Conservation (phyloP, 2,113 vertebrate species). For the Cygnus atratus region DNA sequence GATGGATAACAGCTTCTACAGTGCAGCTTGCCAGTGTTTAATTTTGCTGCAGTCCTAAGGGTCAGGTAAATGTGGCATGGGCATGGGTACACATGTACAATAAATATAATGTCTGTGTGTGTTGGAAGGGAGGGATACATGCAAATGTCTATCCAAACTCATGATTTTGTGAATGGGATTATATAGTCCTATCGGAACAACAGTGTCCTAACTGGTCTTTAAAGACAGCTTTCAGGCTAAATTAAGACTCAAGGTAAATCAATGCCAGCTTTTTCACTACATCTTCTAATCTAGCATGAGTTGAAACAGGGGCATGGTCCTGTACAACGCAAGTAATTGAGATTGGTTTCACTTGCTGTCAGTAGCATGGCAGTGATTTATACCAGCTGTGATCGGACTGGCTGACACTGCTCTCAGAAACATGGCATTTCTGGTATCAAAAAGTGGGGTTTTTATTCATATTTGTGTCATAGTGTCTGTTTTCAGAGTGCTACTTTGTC, state of each 20-base stretch:
- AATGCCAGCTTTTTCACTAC: background rate
- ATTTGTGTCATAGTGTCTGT: background rate
- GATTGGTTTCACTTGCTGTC: background rate
- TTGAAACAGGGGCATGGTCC: background rate
- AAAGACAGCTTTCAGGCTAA: background rate
- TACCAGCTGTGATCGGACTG: background rate
- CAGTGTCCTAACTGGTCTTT: background rate
- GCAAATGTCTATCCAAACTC: background rate
- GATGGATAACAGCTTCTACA: background rate
- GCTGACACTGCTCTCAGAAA: background rate
- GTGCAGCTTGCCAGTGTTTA: background rate
- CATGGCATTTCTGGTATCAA: background rate
- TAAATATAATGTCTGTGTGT: background rate
- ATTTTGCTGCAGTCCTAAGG: background rate
- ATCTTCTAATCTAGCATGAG: background rate
- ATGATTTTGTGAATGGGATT: background rate
- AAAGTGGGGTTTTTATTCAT: background rate
- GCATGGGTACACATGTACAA: too few species aligned
- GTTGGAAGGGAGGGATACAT: background rate
- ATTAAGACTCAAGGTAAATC: constrained; percentile 1
- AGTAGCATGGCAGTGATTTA: background rate
- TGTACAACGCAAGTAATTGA: background rate
- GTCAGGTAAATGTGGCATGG: background rate
- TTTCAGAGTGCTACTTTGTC: background rate
- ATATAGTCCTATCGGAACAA: background rate